Evolutionary conservation across 2,797 vertebrate species (phyloP).

Genomic region (Chlorospingus semifuscus): DNA sequence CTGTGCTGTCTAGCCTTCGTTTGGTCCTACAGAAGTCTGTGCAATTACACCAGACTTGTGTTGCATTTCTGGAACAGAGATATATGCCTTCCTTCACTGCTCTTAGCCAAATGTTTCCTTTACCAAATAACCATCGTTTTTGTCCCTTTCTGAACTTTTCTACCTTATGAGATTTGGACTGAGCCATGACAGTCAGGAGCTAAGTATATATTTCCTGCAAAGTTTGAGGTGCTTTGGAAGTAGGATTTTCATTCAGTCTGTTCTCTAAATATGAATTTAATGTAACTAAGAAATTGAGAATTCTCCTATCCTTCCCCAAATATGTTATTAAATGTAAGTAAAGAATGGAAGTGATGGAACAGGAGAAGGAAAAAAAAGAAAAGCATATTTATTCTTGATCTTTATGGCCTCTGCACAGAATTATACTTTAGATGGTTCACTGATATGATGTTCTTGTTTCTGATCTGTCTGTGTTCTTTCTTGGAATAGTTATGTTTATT

Average conservation of each 20-base stretch:
- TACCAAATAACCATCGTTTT: neutral
- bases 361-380: neutral
- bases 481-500: conserved; percentile 1
- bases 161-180: neutral
- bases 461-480: neutral
- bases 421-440: neutral
- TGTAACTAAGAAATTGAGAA: neutral
- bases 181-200: neutral
- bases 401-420: neutral
- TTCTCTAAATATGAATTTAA: neutral
- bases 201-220: neutral
- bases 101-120: neutral
- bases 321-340: neutral
- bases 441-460: neutral
- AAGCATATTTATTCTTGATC: neutral
- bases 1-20: conserved; percentile 52
- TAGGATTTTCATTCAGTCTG: neutral
- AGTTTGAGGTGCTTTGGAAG: neutral
- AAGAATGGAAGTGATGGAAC: neutral
- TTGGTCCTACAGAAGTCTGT: conserved; percentile 51
- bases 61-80: conserved; percentile 26
- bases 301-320: neutral
- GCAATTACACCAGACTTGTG: conserved; percentile 21
- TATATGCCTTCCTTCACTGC: neutral
- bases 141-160: conserved; percentile 1